These are phyloP conservation scores for Alviniconcha marisindica DNA, from an alignment of 1,140 invertebrate species.

Conservation along the genomic window DNA sequence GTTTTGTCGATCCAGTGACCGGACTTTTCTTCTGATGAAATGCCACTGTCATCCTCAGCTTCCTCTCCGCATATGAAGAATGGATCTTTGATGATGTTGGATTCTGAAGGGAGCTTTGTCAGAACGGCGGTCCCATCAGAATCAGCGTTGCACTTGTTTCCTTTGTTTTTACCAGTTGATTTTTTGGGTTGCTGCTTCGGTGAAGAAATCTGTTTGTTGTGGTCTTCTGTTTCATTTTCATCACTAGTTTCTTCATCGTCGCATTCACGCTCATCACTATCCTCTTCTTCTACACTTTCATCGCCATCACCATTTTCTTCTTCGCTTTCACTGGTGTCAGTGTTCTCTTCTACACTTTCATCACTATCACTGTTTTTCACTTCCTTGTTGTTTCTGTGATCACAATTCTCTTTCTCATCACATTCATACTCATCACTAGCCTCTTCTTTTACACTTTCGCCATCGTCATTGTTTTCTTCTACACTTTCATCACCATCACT, in stretches of 20 bases:
- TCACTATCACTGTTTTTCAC: constrained; percentile 19
- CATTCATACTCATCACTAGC: constrained; percentile 30
- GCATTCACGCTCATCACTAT: background rate
- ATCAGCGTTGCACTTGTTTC: constrained; percentile 18
- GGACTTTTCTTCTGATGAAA: too few species aligned
- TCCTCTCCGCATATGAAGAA: too few species aligned
- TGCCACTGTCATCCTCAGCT: too few species aligned
- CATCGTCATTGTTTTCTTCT: background rate
- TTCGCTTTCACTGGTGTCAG: background rate
- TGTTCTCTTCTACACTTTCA: background rate
- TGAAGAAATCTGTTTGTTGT: too few species aligned
- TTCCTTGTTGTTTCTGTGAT: constrained; percentile 21
- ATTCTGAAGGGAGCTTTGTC: too few species aligned
- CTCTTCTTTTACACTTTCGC: too few species aligned
- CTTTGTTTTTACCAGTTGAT: background rate
- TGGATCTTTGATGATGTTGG: too few species aligned
- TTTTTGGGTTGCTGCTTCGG: too few species aligned
- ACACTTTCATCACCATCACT: constrained; percentile 35
- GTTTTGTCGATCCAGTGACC: background rate
- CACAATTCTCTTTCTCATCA: too few species aligned
- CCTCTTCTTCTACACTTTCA: background rate
- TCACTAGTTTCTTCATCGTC: background rate
- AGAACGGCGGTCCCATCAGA: background rate
- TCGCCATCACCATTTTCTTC: constrained; percentile 14
- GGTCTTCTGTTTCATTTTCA: too few species aligned